A percentile compares a stretch with the other conserved stretches of the same genome.
Conservation (phyloP, 1,140 invertebrate species). For the Zaprionus taronus region DNA sequence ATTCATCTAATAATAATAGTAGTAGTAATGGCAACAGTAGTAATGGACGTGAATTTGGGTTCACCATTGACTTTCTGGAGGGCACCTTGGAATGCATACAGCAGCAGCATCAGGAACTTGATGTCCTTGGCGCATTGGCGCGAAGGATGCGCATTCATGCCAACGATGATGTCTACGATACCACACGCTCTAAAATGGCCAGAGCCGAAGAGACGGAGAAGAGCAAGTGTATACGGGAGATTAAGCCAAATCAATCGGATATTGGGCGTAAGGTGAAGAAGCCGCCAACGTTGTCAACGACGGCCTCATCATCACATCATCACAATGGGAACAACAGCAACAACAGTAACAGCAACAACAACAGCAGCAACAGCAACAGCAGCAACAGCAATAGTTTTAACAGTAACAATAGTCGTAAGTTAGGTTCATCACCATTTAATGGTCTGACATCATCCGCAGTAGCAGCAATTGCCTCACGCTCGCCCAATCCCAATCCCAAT, state of each 20-base stretch:
- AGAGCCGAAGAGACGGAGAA: conserved; percentile 95
- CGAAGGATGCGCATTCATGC: conserved; percentile 95
- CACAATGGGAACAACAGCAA: conserved; percentile 65
- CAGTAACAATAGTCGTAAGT: conserved; percentile 83
- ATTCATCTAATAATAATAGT: conserved; percentile 44
- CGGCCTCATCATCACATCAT: conserved; percentile 47
- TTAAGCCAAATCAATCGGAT: conserved; percentile 94
- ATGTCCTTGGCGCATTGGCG: conserved; percentile 92
- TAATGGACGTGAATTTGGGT: conserved; percentile 75
- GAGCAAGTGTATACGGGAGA: conserved; percentile 96
- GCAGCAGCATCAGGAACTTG: conserved; percentile 89
- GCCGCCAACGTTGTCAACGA: conserved; percentile 32
- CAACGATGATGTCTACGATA: conserved; percentile 97
- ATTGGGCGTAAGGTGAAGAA: conserved; percentile 92
- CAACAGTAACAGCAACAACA: conserved; percentile 57
- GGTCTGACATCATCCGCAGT: conserved; percentile 55
- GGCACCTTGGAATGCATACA: conserved; percentile 95
- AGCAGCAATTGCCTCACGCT: conserved; percentile 54
- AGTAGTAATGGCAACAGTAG: conserved; percentile 12
- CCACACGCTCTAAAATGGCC: conserved; percentile 94
- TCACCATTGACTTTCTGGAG: conserved; percentile 80
- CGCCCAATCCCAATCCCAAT: conserved; percentile 75
- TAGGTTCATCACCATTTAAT: conserved; percentile 81
- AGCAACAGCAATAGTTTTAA: conserved; percentile 78
- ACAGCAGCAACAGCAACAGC: conserved; percentile 58